Conservation (phyloP, 1,140 invertebrate species). For the Tetraneura akinire region DNA sequence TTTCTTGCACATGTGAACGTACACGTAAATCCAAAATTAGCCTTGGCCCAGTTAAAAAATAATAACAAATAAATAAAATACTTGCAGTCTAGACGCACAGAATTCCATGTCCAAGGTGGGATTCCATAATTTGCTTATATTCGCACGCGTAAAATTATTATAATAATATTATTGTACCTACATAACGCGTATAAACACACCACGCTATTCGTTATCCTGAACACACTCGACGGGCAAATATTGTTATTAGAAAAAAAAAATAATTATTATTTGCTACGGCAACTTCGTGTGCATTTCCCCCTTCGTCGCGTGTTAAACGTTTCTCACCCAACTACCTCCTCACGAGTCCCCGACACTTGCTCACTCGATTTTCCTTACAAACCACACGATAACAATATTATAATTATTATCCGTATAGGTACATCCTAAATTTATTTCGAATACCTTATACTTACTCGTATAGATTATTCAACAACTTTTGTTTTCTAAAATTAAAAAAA, state of each 20-base stretch:
- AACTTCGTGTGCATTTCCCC: neutral
- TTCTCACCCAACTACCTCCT: too few relatives aligned
- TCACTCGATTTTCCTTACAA: too few relatives aligned
- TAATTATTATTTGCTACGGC: neutral
- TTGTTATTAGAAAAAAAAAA: conserved; percentile 1
- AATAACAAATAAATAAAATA: neutral
- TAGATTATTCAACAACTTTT: too few relatives aligned
- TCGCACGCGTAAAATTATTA: neutral
- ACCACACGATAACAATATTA: too few relatives aligned
- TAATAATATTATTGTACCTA: too few relatives aligned
- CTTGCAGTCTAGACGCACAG: conserved; percentile 37
- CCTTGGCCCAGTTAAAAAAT: conserved; percentile 35
- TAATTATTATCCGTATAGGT: too few relatives aligned
- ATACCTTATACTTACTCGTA: too few relatives aligned
- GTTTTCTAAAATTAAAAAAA: too few relatives aligned
- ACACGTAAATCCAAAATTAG: conserved; percentile 34
- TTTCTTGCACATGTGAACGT: neutral
- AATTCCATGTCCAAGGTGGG: conserved; percentile 23
- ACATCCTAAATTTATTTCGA: too few relatives aligned
- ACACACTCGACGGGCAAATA: neutral
- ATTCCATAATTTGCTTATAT: conserved; percentile 12
- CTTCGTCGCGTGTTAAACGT: neutral
- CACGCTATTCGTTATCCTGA: neutral
- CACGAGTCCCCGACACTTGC: too few relatives aligned
- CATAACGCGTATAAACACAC: too few relatives aligned